A percentile compares a stretch with the other conserved stretches of the same genome.
These are phyloP conservation scores for Sarcophaga variegata DNA, from an alignment of 2,888 invertebrate genomes.

Conservation along the genomic window DNA sequence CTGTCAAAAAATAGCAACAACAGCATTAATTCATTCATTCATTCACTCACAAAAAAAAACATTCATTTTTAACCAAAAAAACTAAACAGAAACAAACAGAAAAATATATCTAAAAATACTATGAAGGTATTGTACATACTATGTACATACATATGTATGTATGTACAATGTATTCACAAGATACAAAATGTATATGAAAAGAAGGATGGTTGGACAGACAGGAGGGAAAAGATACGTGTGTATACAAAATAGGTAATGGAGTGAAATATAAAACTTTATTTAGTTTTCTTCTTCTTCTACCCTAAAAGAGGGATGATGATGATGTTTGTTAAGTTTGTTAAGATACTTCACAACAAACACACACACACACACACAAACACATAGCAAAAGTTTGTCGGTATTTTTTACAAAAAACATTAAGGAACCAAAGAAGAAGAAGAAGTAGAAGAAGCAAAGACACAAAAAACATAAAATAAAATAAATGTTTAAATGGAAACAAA, in stretches of 20 bases:
- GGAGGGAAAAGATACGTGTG: neutral
- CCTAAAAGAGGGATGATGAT: slow-evolving; percentile 46
- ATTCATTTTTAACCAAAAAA: slow-evolving; percentile 31
- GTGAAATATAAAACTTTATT: slow-evolving; percentile 78
- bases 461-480: slow-evolving; percentile 55
- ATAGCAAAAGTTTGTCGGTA: neutral
- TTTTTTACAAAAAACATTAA: slow-evolving; percentile 7
- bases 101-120: neutral
- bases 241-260: slow-evolving; percentile 70
- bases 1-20: slow-evolving; percentile 78
- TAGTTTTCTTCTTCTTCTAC: slow-evolving; percentile 10
- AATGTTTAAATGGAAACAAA: slow-evolving; percentile 66
- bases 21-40: slow-evolving; percentile 76
- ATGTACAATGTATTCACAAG: neutral
- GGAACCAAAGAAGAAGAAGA: slow-evolving; percentile 6
- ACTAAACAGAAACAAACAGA: neutral
- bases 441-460: neutral
- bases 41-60: slow-evolving; percentile 18
- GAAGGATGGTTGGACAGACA: neutral
- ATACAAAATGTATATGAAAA: too few relatives aligned
- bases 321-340: slow-evolving; percentile 30
- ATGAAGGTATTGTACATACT: slow-evolving; percentile 29
- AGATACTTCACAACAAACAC: slow-evolving; percentile 27
- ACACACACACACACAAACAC: slow-evolving; percentile 4
- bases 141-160: neutral